A percentile compares a stretch with the other conserved stretches of the same genome.
Evolutionary conservation across 2,113 vertebrate genomes (phyloP).

Genomic region (Python bivittatus): DNA sequence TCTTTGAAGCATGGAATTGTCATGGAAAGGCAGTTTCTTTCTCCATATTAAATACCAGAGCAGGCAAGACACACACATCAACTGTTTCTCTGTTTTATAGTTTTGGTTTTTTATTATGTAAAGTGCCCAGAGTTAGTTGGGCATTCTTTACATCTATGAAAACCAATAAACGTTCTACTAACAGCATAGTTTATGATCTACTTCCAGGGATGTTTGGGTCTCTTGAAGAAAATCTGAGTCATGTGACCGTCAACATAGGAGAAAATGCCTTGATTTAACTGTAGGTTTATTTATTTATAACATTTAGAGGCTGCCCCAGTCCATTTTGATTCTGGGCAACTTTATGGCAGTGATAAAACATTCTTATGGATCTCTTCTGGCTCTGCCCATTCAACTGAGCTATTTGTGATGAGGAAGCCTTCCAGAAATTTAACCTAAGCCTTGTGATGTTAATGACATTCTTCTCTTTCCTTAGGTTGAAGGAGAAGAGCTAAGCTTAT

Average conservation of each 20-base stretch:
- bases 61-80: not conserved
- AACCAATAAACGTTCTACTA: not conserved
- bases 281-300: not conserved
- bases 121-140: not conserved
- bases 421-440: not conserved
- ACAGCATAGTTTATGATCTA: not conserved
- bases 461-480: conserved; percentile 73
- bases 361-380: not conserved
- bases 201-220: not conserved
- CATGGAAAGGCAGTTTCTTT: not conserved
- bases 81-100: not conserved
- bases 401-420: too few species aligned
- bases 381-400: not conserved
- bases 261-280: not conserved
- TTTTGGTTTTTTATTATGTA: not conserved
- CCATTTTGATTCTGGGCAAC: not conserved
- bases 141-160: not conserved
- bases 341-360: not conserved
- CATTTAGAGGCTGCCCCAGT: not conserved
- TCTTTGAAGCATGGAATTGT: not conserved
- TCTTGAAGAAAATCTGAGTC: not conserved
- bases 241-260: not conserved
- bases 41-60: not conserved
- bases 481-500: conserved; percentile 87
- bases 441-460: not conserved